phyloP scores from a whole-genome alignment of 2,888 invertebrate genomes.

The Podotricha telesiphe region DNA sequence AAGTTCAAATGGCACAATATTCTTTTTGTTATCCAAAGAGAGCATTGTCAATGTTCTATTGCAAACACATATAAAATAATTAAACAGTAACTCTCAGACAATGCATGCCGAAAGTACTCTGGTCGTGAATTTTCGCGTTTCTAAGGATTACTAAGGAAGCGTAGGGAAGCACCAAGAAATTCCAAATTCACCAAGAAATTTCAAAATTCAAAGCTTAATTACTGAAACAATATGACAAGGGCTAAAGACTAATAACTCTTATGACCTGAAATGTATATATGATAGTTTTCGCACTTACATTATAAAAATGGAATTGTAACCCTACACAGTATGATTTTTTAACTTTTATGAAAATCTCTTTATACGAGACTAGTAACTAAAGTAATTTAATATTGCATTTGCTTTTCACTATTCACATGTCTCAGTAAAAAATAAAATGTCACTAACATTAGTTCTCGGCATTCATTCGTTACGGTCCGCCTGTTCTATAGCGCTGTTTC shows the following conservation, averaged over 20 bases:
- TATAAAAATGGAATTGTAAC: not conserved
- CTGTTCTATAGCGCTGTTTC: conserved; percentile 31
- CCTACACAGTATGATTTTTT: not conserved
- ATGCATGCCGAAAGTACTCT: too few species aligned
- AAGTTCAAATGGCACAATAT: conserved; percentile 1
- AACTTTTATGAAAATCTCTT: conserved; percentile 2
- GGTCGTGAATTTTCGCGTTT: too few species aligned
- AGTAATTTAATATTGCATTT: conserved; percentile 23
- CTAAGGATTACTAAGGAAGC: too few species aligned
- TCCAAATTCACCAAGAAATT: too few species aligned
- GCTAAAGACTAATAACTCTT: not conserved
- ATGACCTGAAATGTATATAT: not conserved
- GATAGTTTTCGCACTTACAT: not conserved
- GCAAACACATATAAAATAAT: too few species aligned
- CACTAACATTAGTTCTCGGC: conserved; percentile 37
- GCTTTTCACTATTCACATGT: conserved; percentile 34
- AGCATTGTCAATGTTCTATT: too few species aligned
- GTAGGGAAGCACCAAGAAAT: too few species aligned
- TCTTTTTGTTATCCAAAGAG: too few species aligned
- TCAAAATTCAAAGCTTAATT: too few species aligned
- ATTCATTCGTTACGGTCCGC: conserved; percentile 39
- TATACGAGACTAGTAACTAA: not conserved
- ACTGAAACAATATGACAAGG: too few species aligned
- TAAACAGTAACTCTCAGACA: too few species aligned
- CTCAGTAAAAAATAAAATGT: conserved; percentile 36